phyloP scores from a whole-genome alignment of 2,888 invertebrate species.

The Asteroscopus sphinx region DNA sequence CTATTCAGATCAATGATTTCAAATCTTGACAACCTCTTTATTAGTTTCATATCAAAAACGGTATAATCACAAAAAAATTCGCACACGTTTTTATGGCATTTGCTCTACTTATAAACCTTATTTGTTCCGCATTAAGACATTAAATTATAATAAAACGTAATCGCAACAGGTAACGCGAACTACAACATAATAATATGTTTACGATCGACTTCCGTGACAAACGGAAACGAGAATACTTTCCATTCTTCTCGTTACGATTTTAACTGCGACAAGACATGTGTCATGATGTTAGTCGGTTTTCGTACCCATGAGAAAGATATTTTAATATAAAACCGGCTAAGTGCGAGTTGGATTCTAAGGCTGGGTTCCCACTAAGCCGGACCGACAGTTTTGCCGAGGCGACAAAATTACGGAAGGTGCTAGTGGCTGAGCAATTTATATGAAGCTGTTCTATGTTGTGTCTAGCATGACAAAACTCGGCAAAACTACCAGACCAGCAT shows the following conservation, averaged over 20 bases:
- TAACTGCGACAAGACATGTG: background rate
- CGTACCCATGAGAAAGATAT: too few species aligned
- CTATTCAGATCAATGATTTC: too few species aligned
- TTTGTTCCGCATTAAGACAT: slow-evolving; percentile 47
- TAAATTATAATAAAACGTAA: slow-evolving; percentile 49
- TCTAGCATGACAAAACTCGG: too few species aligned
- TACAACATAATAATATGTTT: slow-evolving; percentile 54
- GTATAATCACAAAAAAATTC: slow-evolving; percentile 24
- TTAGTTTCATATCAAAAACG: slow-evolving; percentile 10
- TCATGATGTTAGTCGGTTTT: too few species aligned
- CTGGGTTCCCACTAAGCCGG: too few species aligned
- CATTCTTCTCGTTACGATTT: slow-evolving; percentile 42
- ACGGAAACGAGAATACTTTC: slow-evolving; percentile 49
- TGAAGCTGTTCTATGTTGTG: too few species aligned
- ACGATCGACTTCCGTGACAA: slow-evolving; percentile 49
- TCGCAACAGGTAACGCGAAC: slow-evolving; percentile 42
- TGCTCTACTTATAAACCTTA: slow-evolving; percentile 31
- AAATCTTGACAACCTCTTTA: background rate
- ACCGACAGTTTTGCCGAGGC: too few species aligned
- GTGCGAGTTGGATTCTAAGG: too few species aligned
- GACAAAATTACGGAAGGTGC: too few species aligned
- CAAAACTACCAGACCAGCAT: too few species aligned
- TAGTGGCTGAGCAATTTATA: too few species aligned
- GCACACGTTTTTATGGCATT: slow-evolving; percentile 24
- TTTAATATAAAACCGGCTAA: too few species aligned